A percentile compares a stretch with the other conserved stretches of the same genome.
Evolutionary conservation across 2,113 vertebrate genomes (phyloP).

Genomic region (Odobenus rosmarus): DNA sequence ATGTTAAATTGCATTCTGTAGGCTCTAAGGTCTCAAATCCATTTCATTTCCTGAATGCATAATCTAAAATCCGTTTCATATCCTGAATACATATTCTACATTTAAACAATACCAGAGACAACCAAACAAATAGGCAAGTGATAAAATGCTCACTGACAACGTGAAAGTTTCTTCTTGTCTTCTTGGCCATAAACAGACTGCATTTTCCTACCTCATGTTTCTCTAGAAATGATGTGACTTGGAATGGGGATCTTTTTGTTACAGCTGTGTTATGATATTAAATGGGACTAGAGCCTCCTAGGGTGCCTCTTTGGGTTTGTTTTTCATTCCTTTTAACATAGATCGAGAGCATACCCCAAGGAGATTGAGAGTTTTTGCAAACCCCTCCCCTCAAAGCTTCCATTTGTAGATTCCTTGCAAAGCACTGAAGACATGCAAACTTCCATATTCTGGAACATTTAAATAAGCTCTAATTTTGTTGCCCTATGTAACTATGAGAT

Average conservation of each 20-base stretch:
- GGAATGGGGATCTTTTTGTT: neutral
- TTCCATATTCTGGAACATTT: neutral
- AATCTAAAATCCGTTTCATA: constrained; percentile 26
- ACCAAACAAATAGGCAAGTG: neutral
- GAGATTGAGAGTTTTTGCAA: neutral
- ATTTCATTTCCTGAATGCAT: constrained; percentile 60
- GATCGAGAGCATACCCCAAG: neutral
- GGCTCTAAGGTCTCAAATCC: neutral
- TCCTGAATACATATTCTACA: constrained; percentile 3
- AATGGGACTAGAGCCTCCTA: too few relatives aligned
- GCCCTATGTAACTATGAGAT: neutral
- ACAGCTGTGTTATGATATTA: neutral
- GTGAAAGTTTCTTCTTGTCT: neutral
- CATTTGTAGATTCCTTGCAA: neutral
- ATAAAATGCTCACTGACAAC: neutral
- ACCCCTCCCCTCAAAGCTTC: neutral
- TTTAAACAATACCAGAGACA: neutral
- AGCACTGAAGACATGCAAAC: neutral
- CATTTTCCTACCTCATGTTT: neutral
- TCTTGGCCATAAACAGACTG: neutral
- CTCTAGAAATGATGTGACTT: neutral
- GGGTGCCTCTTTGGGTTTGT: neutral
- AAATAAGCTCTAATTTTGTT: constrained; percentile 44
- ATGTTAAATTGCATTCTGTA: constrained; percentile 27
- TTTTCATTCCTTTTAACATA: neutral